These are phyloP conservation scores for Champsocephalus gunnari DNA, from an alignment of 2,797 vertebrate genomes.

Conservation along the genomic window DNA sequence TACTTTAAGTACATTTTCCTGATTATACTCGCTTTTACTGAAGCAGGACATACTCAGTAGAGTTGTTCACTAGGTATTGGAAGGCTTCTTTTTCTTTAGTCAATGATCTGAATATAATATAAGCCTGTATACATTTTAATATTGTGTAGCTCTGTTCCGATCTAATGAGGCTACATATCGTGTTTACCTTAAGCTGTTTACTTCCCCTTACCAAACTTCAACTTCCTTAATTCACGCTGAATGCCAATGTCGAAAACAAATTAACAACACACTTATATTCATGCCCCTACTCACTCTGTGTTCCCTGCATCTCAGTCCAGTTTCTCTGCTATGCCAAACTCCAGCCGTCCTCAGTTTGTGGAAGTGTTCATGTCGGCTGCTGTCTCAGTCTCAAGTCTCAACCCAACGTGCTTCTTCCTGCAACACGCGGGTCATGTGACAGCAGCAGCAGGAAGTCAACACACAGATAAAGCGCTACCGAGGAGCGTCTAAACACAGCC, in stretches of 20 bases:
- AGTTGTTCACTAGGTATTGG: no score
- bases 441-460: constrained; percentile 19
- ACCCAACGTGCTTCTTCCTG: constrained; percentile 34
- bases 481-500: neutral
- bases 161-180: constrained; percentile 8
- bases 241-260: neutral
- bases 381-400: neutral
- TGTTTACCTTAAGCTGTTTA: constrained; percentile 20
- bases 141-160: neutral
- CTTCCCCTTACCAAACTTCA: constrained; percentile 1
- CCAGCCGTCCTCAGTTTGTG: neutral
- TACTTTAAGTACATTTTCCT: neutral
- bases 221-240: constrained; percentile 37
- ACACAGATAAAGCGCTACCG: neutral
- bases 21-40: neutral
- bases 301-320: constrained; percentile 11
- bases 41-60: no score
- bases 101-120: neutral
- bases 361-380: neutral
- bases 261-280: neutral
- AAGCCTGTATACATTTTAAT: neutral
- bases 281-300: constrained; percentile 44
- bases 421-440: constrained; percentile 66
- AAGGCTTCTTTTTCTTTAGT: no score
- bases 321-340: neutral